Base-by-base conservation (phyloP, 2,113 vertebrate genomes). In the Dascyllus trimaculatus region DNA sequence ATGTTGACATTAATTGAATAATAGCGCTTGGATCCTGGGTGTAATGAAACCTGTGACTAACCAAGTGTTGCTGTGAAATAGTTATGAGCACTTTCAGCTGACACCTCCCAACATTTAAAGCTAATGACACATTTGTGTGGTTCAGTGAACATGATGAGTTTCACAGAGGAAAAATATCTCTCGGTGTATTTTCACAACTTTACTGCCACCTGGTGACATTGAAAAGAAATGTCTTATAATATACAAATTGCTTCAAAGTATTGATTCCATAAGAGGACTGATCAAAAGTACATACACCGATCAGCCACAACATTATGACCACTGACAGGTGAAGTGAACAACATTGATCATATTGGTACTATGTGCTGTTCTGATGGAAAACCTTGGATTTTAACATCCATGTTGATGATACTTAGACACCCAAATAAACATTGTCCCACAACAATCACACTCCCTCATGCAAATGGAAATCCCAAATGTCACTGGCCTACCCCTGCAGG, bases 171-270 rank as follows among this genome's bases (percentile, higher is more conserved):
- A 10, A 65, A 63, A 59, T 7, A 6, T 3, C 2, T 22, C 4
- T 56, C 7, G 25, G 1, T 53, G 17, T 13, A 73, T 85, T 75
- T 52, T 1, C 25, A 45, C 18, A 9, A 48, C 21, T 26, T 52
- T 54, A 81, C 85, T 80, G 81, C 81, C 89, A 82, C 24, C 90
- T 89, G 75, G 80, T 74, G 90, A 24, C 29, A 19, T 1, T 18
- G 26, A 54, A 0, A 52, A n/a, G 9, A 40, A 51, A 29, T 45
- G 25, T 24, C 15, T 58, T 62, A 18, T 32, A 24, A 18, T 43
- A 24, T 14, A 49, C 14, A 32, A 10, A 49, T 43, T 43, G 15
- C 11, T 43, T 14, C 4, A 2, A 40, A 40, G 4, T 40, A 40
- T 10, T 40, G 38, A 40, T 5, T 35, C 38, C 2, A 9, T 11